These are phyloP conservation scores for Nomada hirtipes DNA, from an alignment of 2,888 invertebrate genomes.

Conservation along the genomic window DNA sequence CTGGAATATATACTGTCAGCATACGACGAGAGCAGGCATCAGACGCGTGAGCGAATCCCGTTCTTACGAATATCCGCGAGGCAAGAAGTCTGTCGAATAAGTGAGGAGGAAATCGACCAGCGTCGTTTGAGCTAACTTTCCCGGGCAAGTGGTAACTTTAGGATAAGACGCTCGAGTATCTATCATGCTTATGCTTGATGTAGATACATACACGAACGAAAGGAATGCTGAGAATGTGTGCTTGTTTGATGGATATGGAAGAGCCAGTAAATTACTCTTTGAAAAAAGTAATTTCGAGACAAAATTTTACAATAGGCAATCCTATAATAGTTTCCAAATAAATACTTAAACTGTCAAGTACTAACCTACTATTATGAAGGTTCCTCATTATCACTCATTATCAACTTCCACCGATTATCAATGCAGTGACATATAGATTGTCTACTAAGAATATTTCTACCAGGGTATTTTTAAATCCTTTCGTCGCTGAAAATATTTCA, in stretches of 20 bases:
- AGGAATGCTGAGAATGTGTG: background rate
- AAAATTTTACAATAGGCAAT: background rate
- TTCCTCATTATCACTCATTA: too few relatives aligned
- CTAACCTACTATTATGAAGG: too few relatives aligned
- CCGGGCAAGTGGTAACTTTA: background rate
- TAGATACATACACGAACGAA: background rate
- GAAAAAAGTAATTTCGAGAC: too few relatives aligned
- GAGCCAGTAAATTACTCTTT: too few relatives aligned
- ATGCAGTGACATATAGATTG: too few relatives aligned
- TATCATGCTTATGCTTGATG: background rate
- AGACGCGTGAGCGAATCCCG: slow-evolving; percentile 35
- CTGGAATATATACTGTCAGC: slow-evolving; percentile 54
- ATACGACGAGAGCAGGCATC: slow-evolving; percentile 41
- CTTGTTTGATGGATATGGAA: background rate
- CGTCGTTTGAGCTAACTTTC: slow-evolving; percentile 1
- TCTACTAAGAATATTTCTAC: too few relatives aligned
- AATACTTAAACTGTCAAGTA: too few relatives aligned
- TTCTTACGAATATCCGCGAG: background rate
- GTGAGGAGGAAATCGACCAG: slow-evolving; percentile 26
- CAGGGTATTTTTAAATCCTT: too few relatives aligned
- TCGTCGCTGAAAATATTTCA: too few relatives aligned
- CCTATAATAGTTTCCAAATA: too few relatives aligned
- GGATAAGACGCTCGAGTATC: background rate
- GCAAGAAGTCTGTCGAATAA: slow-evolving; percentile 24
- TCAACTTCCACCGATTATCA: too few relatives aligned